Base-by-base conservation (phyloP, 1,140 invertebrate genomes). In the Drosophila grimshawi region DNA sequence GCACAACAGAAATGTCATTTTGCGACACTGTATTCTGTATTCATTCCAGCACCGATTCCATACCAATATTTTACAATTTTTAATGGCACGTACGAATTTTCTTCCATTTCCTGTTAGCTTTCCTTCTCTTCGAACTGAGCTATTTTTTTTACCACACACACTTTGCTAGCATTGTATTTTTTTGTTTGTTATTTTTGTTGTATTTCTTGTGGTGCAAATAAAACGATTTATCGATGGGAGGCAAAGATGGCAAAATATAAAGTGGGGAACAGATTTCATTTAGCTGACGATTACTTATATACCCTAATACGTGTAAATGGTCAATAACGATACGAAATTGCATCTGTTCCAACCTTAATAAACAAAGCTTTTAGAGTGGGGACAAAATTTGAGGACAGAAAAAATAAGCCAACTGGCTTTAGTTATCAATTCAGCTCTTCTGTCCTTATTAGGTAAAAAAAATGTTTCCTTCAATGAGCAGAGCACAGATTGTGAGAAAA, bases 71-170 rank as follows among this genome's bases (percentile, higher is more conserved):
- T 61, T 68, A 61, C 64, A 56, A 73, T 68, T 73, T 66, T 73
- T 65, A 73, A 73, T 68, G 51, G 64, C 70, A 73, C 70, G 57
- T 68, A 35, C 57, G 43, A 61, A 67, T 66, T 61, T 62, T 56
- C 71, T 72, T 76, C 60, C 63, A 86, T 81, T 86, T 86, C 81
- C 82, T 78, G 81, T 76, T 86, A 78, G 78, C 57, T 71, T 27
- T 69, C 35, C 49, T 8, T 33, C 8, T 27, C 41, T 46, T 10
- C 27, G 3, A 39, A 11, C 11, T 55, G 29, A 5, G n/a, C 19
- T 49, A 46, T 41, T n/a, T 45, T 60, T 66, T 61, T 74, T 53
- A 43, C 48, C 29, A 61, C 48, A 27, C 10, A 56, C 65, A 64
- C 56, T 78, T 59, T 66, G 57, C 67, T 60, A 51, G 61, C 37